Base-by-base conservation (phyloP, 2,888 invertebrate genomes). In the Slavum lentiscoides region DNA sequence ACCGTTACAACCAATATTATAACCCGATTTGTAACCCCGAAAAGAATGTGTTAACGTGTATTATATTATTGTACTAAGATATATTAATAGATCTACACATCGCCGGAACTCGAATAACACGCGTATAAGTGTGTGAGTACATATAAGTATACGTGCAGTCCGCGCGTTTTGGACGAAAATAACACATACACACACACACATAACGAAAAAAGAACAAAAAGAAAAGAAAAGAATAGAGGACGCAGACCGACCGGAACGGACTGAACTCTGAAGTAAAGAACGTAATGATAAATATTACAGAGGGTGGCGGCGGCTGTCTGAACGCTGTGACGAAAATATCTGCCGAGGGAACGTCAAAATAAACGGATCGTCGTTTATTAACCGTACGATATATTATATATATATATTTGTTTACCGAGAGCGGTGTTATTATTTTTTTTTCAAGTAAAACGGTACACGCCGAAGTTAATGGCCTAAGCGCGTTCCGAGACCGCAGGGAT, bases 321-420 rank as follows among this genome's bases (percentile, higher is more conserved):
- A 30, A 30, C 30, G 49, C 59, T 76, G 76, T 76, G 76, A 76
- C 76, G 59, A 76, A 76, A 76, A 76, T 76, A 76, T 76, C 76
- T 69, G 59, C 76, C 76, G 76, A 68, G 68, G 30, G 68, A 76
- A 76, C 49, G 76, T 76, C 76, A 49, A 69, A 76, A 76, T 76
- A 76, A 76, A 76, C 76, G 67, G 43, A 43, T 64, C 9, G 55
- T 43, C 61, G 76, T 76, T 69, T 76, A 76, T 76, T 76, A 76
- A 76, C 76, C 61, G 30, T 30, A 55, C 55, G 55, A 49, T 49
- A 49, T 43, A 43, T 43, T 43, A 49, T 67, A 58, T 13, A 58
- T 15, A 66, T 49, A 49, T 49, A 8, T 49, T 11, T 49, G 3
- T 13, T 13, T 49, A 49, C 13, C 49, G 49, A 49, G 49, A 9